Evolutionary conservation across 2,888 invertebrate species (phyloP).

Genomic region (Cremastinae sp.): DNA sequence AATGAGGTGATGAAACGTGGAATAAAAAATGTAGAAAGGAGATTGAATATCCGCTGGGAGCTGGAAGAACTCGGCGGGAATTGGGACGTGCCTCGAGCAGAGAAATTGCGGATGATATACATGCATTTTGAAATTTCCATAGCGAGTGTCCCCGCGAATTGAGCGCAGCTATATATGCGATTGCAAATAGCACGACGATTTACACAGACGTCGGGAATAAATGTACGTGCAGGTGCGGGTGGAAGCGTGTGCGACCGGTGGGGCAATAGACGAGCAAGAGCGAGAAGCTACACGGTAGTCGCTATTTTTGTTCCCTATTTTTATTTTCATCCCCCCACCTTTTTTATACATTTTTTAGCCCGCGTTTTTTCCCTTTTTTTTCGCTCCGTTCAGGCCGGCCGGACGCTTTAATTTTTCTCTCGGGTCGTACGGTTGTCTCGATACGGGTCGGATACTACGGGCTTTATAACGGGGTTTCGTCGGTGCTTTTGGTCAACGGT

Average conservation of each 20-base stretch:
- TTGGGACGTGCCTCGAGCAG: conserved; percentile 1
- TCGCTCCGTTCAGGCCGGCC: conserved; percentile 43
- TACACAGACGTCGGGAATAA: background rate
- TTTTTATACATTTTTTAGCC: conserved; percentile 36
- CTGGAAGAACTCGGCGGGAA: conserved; percentile 6
- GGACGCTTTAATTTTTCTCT: conserved; percentile 61
- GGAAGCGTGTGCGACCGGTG: conserved; percentile 8
- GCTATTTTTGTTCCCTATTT: conserved; percentile 35
- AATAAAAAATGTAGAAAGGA: background rate
- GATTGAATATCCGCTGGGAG: conserved; percentile 9
- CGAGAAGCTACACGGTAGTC: background rate
- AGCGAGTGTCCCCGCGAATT: conserved; percentile 32
- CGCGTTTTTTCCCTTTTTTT: conserved; percentile 7
- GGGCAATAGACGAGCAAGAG: background rate
- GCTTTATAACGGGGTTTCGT: conserved; percentile 56
- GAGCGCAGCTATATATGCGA: conserved; percentile 14
- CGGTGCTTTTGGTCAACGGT: conserved; percentile 40
- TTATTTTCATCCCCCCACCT: conserved; percentile 5
- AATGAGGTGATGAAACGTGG: no score
- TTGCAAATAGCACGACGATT: conserved; percentile 5
- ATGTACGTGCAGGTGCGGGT: conserved; percentile 5
- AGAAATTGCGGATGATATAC: conserved; percentile 11
- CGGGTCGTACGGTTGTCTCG: conserved; percentile 61
- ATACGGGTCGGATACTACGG: conserved; percentile 60
- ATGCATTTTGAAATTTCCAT: background rate